phyloP scores from a whole-genome alignment of 2,797 vertebrate genomes.

The Xiphorhynchus erythropygius region DNA sequence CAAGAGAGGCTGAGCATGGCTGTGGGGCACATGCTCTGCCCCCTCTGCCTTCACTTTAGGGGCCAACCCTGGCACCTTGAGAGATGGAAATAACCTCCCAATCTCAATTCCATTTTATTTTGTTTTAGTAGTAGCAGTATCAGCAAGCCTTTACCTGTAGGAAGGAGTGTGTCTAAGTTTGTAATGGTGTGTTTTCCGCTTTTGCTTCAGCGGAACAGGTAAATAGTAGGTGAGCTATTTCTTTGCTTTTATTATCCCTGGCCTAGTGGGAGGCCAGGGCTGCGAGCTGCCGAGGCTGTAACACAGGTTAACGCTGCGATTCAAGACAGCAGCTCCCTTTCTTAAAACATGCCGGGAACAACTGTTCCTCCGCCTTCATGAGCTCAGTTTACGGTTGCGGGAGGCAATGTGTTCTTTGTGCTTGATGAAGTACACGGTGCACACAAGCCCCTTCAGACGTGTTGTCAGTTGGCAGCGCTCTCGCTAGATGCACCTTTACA shows the following conservation, averaged over 20 bases:
- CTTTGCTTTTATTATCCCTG: constrained; percentile 18
- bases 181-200: neutral
- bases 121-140: neutral
- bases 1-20: rapidly evolving
- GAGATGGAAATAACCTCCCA: neutral
- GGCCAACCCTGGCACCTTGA: neutral
- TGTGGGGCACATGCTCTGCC: neutral
- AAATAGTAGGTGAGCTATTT: constrained; percentile 24
- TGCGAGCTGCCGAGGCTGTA: constrained; percentile 11
- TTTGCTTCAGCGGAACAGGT: constrained; percentile 7
- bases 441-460: neutral
- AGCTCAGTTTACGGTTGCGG: neutral
- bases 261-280: constrained; percentile 25
- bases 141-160: neutral
- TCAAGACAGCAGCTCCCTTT: neutral
- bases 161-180: neutral
- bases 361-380: constrained; percentile 5
- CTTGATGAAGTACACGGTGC: neutral
- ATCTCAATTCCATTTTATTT: neutral
- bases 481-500: constrained; percentile 53
- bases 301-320: rapidly evolving
- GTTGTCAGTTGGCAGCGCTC: constrained; percentile 56
- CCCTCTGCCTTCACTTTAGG: rapidly evolving
- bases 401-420: constrained; percentile 24
- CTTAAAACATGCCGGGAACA: neutral